Conservation (phyloP, 2,113 vertebrate species). For the Gnathonemus echidnorhynchus region DNA sequence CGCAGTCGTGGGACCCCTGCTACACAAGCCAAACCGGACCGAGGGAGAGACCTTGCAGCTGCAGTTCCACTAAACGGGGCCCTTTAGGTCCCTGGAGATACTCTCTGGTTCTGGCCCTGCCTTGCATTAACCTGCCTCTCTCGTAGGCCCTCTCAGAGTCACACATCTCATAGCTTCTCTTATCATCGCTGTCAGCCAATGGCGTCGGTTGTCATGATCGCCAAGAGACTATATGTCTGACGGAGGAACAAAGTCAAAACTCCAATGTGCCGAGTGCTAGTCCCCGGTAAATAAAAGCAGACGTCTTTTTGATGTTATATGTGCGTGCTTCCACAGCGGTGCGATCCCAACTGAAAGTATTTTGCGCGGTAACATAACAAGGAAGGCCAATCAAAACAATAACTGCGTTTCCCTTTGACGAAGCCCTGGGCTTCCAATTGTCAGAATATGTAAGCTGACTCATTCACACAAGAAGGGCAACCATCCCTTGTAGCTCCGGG, state of each 20-base stretch:
- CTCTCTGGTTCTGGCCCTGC: constrained; percentile 26
- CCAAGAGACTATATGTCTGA: constrained; percentile 39
- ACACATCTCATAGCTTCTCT: constrained; percentile 16
- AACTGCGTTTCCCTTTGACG: constrained; percentile 60
- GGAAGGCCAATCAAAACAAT: constrained; percentile 55
- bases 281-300: constrained; percentile 59
- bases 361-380: constrained; percentile 53
- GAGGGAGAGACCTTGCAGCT: constrained; percentile 41
- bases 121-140: constrained; percentile 51
- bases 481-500: constrained; percentile 55
- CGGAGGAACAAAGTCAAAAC: constrained; percentile 24
- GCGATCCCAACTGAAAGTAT: constrained; percentile 59
- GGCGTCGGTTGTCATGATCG: constrained; percentile 43
- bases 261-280: constrained; percentile 50
- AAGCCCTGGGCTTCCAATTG: constrained; percentile 55
- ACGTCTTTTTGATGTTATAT: constrained; percentile 52
- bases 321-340: constrained; percentile 50
- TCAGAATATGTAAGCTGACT: constrained; percentile 61
- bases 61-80: constrained; percentile 24
- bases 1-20: constrained; percentile 29
- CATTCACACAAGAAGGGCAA: constrained; percentile 61
- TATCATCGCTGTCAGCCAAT: constrained; percentile 33
- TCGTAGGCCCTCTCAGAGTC: constrained; percentile 51
- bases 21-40: constrained; percentile 27
- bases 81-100: constrained; percentile 29